Evolutionary conservation across 2,888 invertebrate species (phyloP), one percentile per base, ranked within the genome.

Genomic region (Lithosia quadra): DNA sequence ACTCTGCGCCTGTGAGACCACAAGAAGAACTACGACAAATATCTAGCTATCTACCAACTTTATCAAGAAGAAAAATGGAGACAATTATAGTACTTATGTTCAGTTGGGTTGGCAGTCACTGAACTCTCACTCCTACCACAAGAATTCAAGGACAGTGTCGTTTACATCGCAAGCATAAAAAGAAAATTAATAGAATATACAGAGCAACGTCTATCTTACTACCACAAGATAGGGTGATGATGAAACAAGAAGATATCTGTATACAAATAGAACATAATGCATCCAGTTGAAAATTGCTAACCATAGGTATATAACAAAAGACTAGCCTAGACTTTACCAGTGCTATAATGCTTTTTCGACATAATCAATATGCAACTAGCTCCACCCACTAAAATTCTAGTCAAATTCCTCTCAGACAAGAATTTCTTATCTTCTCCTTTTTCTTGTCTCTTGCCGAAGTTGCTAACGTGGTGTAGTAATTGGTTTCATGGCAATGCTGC

Each of bases 41-140:
- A n/a, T n/a, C n/a, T n/a, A n/a, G n/a, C n/a, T n/a, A n/a, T n/a
- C n/a, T n/a, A n/a, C n/a, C n/a, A 97, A 97, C 87, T 98, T 98
- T 88, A 99, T 99, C 79, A 98, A 98, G 60, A 99, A 99, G 99
- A 99, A 99, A 89, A 98, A 98, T 88, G 96, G 97, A 81, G 98
- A 98, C 76, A 98, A 98, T 1, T 98, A 98, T 22, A 98, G 99
- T 33, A 99, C 99, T 90, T 98, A 99, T 93, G 99, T 90, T 99
- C 99, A 1, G 98, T 98, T 39, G 98, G 98, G 22, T 95, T 99
- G 68, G 99, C 99, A 98, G 84, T 99, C 78, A 98, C 98, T 90
- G 98, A 98, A 89, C 98, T 98, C 84, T 98, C 98, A 11, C 93
- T 98, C 72, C 92, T 99, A 79, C 96, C 98, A 63, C 98, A 98